phyloP scores from a whole-genome alignment of 1,140 invertebrate genomes.

The Saccostrea cuccullata region DNA sequence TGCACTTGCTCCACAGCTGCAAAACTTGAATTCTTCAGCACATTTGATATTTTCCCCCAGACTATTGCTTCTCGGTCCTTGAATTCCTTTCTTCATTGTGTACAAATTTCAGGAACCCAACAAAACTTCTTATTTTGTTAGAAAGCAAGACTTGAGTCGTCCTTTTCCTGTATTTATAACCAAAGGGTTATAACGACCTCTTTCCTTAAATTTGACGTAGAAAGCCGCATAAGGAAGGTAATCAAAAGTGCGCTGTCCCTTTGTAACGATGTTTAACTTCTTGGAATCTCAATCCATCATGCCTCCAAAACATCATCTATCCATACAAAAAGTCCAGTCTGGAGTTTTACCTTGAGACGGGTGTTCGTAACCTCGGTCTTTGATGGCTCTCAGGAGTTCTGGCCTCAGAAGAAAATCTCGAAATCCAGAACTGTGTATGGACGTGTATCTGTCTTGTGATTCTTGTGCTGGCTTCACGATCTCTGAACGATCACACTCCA shows the following conservation, averaged over 20 bases:
- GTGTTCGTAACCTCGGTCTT: constrained; percentile 99
- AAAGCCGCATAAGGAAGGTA: no score
- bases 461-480: background rate
- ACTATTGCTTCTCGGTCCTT: background rate
- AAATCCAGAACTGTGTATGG: constrained; percentile 95
- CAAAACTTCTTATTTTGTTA: no score
- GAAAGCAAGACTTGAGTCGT: no score
- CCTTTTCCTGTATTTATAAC: no score
- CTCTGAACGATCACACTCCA: background rate
- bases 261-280: no score
- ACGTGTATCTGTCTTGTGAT: constrained; percentile 86
- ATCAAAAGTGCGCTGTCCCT: no score
- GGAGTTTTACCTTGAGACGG: constrained; percentile 92
- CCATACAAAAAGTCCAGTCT: background rate
- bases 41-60: background rate
- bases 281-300: no score
- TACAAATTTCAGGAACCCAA: no score
- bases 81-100: no score
- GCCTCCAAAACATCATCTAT: no score
- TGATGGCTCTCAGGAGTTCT: constrained; percentile 97
- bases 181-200: no score
- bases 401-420: constrained; percentile 94
- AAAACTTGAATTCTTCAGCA: background rate
- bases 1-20: background rate
- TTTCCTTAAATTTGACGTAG: no score